A percentile compares a stretch with the other conserved stretches of the same genome.
Conservation (phyloP, 2,888 invertebrate species). For the Leptopilina myrica region DNA sequence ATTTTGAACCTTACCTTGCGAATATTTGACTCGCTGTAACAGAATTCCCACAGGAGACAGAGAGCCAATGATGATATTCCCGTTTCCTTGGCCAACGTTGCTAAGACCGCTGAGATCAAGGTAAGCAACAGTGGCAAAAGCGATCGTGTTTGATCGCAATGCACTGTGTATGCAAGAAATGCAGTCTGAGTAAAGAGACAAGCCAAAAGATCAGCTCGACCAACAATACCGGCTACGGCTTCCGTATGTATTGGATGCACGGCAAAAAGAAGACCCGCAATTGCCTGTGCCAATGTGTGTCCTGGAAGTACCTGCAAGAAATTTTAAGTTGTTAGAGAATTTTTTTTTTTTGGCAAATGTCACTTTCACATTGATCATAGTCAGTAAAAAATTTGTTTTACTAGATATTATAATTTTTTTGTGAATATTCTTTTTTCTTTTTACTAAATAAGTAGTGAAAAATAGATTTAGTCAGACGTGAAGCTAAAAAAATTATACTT, state of each 20-base stretch:
- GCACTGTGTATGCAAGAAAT: conserved; percentile 90
- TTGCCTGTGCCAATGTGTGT: conserved; percentile 83
- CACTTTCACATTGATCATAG: too few relatives aligned
- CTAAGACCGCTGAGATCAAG: conserved; percentile 83
- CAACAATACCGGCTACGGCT: conserved; percentile 96
- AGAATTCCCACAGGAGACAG: conserved; percentile 92
- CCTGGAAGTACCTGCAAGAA: conserved; percentile 79
- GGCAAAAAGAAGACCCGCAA: conserved; percentile 93
- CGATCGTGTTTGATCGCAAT: conserved; percentile 77
- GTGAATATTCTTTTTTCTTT: too few relatives aligned
- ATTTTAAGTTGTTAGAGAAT: too few relatives aligned
- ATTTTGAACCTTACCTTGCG: conserved; percentile 67
- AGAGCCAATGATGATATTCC: conserved; percentile 94
- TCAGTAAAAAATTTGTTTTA: too few relatives aligned
- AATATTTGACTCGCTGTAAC: conserved; percentile 69
- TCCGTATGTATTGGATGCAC: conserved; percentile 98
- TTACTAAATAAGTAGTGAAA: too few relatives aligned
- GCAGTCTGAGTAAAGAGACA: conserved; percentile 93
- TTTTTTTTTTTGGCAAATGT: too few relatives aligned
- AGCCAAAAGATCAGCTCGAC: conserved; percentile 95
- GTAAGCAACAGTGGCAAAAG: conserved; percentile 70
- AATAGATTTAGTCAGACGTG: too few relatives aligned
- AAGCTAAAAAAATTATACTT: too few relatives aligned
- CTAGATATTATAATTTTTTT: too few relatives aligned
- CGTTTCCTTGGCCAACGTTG: conserved; percentile 96